Evolutionary conservation across 2,888 invertebrate genomes (phyloP).

Genomic region (Eulithis prunata): DNA sequence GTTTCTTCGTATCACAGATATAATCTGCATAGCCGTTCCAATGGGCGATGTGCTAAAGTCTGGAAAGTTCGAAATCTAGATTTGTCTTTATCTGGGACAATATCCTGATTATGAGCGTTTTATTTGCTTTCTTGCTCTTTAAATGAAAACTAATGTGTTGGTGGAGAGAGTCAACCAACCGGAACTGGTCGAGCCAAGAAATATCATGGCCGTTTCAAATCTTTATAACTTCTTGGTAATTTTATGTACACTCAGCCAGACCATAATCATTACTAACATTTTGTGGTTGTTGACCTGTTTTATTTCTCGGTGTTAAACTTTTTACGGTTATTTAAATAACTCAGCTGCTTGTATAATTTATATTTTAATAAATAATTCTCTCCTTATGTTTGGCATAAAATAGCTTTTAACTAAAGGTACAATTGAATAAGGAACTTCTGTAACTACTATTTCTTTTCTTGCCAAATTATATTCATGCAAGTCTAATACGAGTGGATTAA

Average conservation of each 20-base stretch:
- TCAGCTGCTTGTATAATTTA: slow-evolving; percentile 14
- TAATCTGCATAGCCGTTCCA: slow-evolving; percentile 1
- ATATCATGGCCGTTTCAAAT: slow-evolving; percentile 46
- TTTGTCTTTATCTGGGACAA: slow-evolving; percentile 43
- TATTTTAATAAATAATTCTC: not conserved
- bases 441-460: not conserved
- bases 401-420: too few relatives aligned
- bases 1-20: slow-evolving; percentile 8
- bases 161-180: slow-evolving; percentile 55
- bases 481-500: not conserved
- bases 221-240: slow-evolving; percentile 35
- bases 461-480: not conserved
- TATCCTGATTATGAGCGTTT: slow-evolving; percentile 50
- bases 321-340: slow-evolving; percentile 12
- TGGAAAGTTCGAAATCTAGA: slow-evolving; percentile 21
- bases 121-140: slow-evolving; percentile 68
- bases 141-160: slow-evolving; percentile 63
- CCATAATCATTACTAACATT: slow-evolving; percentile 22
- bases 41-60: slow-evolving; percentile 17
- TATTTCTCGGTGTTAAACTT: slow-evolving; percentile 11
- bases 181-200: slow-evolving; percentile 58
- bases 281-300: slow-evolving; percentile 24
- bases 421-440: not conserved
- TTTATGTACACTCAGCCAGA: slow-evolving; percentile 26
- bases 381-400: not conserved